Evolutionary conservation across 2,113 vertebrate species (phyloP).

Genomic region (Formicarius rufipectus): DNA sequence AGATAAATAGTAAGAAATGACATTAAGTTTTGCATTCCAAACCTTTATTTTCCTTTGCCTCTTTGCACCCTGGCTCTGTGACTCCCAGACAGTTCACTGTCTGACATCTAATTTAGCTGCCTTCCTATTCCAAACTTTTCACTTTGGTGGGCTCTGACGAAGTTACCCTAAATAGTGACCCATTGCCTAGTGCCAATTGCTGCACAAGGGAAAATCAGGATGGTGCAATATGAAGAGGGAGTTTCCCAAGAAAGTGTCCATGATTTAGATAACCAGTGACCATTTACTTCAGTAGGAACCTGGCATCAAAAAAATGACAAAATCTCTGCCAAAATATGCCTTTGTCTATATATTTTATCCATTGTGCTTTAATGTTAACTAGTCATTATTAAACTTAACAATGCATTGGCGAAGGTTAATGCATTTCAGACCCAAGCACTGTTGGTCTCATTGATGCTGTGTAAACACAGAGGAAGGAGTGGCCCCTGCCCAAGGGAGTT

Average conservation of each 20-base stretch:
- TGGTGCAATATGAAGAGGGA: not conserved
- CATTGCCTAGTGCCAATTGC: not conserved
- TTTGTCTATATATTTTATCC: constrained; percentile 62
- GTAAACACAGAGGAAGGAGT: constrained; percentile 67
- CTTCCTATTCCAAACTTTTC: not conserved
- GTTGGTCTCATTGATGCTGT: constrained; percentile 53
- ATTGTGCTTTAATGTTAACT: constrained; percentile 51
- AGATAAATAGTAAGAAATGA: constrained; percentile 3
- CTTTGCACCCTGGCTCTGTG: not conserved
- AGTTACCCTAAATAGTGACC: not conserved
- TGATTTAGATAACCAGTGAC: not conserved
- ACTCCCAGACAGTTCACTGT: not conserved
- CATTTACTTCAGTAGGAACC: not conserved
- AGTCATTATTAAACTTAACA: constrained; percentile 61
- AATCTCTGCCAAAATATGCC: constrained; percentile 30
- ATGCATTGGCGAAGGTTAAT: constrained; percentile 58
- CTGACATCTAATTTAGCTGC: not conserved
- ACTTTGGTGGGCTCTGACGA: not conserved
- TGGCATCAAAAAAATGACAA: not conserved
- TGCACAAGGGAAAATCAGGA: not conserved
- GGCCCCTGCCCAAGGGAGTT: constrained; percentile 52
- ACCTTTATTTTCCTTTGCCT: not conserved
- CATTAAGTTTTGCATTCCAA: not conserved
- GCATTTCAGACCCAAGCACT: constrained; percentile 40
- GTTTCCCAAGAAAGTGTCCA: not conserved